Conservation (phyloP, 2,888 invertebrate species). For the Machimus rusticus region DNA sequence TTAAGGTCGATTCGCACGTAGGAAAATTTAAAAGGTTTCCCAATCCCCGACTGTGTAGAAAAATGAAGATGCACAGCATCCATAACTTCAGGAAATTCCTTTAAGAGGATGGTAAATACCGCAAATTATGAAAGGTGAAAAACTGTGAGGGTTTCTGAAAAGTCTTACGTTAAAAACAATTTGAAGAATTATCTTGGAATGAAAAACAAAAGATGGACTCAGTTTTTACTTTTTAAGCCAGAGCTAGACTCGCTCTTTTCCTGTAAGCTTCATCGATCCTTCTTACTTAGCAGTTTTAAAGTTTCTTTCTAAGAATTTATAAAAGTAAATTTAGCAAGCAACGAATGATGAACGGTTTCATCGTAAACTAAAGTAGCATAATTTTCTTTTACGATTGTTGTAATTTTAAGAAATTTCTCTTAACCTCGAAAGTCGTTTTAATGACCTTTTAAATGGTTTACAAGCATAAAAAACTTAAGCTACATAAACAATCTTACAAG, state of each 20-base stretch:
- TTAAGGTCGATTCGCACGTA: neutral
- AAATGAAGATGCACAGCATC: neutral
- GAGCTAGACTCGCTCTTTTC: neutral
- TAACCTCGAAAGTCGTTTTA: neutral
- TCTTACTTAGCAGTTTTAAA: neutral
- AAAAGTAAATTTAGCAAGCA: too few species aligned
- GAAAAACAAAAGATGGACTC: neutral
- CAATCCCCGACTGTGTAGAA: neutral
- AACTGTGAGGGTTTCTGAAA: neutral
- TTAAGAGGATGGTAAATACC: neutral
- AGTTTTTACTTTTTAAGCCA: neutral
- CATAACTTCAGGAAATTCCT: neutral
- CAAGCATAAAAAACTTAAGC: neutral
- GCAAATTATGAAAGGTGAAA: neutral
- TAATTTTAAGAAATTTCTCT: neutral
- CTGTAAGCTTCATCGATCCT: neutral
- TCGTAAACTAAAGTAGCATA: neutral
- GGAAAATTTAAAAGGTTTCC: conserved; percentile 1
- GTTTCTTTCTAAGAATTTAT: neutral
- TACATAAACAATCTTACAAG: neutral
- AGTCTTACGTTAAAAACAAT: neutral
- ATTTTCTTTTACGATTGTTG: neutral
- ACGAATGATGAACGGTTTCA: too few species aligned
- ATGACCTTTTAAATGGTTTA: neutral
- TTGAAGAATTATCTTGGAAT: neutral